These are phyloP conservation scores for Perithous albicinctus DNA, from an alignment of 2,888 invertebrate species.

Conservation along the genomic window DNA sequence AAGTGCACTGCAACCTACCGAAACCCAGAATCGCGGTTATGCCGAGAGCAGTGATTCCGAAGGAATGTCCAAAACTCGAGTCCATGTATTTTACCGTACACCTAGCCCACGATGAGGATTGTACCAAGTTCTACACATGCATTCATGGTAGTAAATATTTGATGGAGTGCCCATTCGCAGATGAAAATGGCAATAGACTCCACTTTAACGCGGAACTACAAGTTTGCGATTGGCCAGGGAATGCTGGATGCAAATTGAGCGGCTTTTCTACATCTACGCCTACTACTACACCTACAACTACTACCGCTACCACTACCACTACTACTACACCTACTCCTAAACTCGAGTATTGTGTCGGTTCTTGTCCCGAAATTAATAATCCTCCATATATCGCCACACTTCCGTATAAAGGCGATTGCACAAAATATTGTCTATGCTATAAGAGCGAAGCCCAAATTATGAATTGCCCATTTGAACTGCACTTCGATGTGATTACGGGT, in stretches of 20 bases:
- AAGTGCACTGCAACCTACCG: conserved; percentile 66
- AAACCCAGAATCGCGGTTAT: not conserved
- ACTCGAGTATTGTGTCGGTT: not conserved
- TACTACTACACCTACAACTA: too few relatives aligned
- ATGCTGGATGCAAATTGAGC: conserved; percentile 6
- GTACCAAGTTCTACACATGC: conserved; percentile 71
- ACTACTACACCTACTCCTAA: too few relatives aligned
- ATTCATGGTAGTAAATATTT: conserved; percentile 52
- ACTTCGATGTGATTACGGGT: conserved; percentile 64
- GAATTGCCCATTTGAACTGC: conserved; percentile 46
- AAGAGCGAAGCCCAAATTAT: not conserved
- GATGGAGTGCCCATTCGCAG: conserved; percentile 60
- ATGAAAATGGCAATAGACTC: conserved; percentile 27
- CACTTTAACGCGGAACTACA: conserved; percentile 61
- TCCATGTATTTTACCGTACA: conserved; percentile 31
- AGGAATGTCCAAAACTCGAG: conserved; percentile 55
- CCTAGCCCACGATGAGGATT: conserved; percentile 66
- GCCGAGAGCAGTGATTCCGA: conserved; percentile 28
- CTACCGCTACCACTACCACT: too few relatives aligned
- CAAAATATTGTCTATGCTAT: conserved; percentile 20
- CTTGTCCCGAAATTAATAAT: conserved; percentile 65
- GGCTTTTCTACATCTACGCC: too few relatives aligned
- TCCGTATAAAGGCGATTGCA: conserved; percentile 13
- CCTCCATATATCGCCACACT: not conserved
- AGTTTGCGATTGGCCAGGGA: conserved; percentile 49